Conservation (phyloP, 2,888 invertebrate genomes). For the Odontocerum albicorne region DNA sequence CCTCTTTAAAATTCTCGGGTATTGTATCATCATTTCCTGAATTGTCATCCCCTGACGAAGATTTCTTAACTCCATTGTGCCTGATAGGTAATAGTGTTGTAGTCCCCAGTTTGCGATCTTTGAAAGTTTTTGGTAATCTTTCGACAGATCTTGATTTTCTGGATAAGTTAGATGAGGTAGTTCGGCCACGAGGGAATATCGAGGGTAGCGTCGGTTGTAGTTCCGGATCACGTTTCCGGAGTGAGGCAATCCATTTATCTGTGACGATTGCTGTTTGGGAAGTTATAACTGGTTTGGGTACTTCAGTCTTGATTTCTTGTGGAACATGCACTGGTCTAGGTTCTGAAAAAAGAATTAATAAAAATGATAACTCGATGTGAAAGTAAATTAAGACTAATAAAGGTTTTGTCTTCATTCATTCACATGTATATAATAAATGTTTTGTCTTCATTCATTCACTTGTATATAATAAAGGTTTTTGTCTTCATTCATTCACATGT, state of each 20-base stretch:
- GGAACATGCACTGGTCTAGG: conserved; percentile 48
- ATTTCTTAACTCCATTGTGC: conserved; percentile 45
- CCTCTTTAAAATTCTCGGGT: conserved; percentile 34
- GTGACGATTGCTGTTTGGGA: conserved; percentile 49
- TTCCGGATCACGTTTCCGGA: conserved; percentile 66
- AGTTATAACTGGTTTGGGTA: conserved; percentile 25
- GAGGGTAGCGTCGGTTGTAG: conserved; percentile 66
- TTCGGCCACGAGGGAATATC: conserved; percentile 50
- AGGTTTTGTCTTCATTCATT: too few species aligned
- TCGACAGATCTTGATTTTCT: conserved; percentile 54
- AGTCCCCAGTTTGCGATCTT: conserved; percentile 41
- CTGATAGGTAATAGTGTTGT: conserved; percentile 46
- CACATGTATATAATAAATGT: too few species aligned
- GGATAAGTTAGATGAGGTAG: conserved; percentile 46
- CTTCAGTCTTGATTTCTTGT: conserved; percentile 19
- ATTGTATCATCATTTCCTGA: conserved; percentile 47
- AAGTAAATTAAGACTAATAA: too few species aligned
- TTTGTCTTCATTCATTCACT: too few species aligned
- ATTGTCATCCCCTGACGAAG: conserved; percentile 45
- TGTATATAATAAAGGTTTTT: too few species aligned
- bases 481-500: too few species aligned
- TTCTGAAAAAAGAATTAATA: too few species aligned
- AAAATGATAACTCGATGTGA: too few species aligned
- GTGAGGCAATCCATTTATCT: conserved; percentile 70
- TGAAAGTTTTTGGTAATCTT: conserved; percentile 43